These are phyloP conservation scores for Zelostemma sp. DNA, from an alignment of 1,140 invertebrate genomes.

Conservation along the genomic window DNA sequence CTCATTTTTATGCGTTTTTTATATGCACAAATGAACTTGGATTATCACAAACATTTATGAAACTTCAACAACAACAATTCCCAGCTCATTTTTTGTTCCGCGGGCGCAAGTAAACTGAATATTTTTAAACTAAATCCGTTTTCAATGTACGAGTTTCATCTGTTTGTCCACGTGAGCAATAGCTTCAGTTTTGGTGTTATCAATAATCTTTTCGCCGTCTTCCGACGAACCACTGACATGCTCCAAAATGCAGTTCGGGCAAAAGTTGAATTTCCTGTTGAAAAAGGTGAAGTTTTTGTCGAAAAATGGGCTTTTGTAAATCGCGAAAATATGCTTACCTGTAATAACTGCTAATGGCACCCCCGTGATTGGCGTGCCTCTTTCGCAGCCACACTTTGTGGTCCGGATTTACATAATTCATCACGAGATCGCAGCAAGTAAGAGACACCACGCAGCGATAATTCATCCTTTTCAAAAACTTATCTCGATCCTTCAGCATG, in stretches of 20 bases:
- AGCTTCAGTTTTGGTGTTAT: not conserved
- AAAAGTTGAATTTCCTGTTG: slow-evolving; percentile 21
- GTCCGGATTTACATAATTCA: slow-evolving; percentile 44
- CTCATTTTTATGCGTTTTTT: too few species aligned
- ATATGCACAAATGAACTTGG: too few species aligned
- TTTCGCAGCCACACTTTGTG: slow-evolving; percentile 52
- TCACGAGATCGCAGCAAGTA: slow-evolving; percentile 71
- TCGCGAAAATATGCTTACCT: slow-evolving; percentile 21
- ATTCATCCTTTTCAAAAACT: slow-evolving; percentile 68
- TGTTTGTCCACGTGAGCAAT: slow-evolving; percentile 12
- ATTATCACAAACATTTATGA: too few species aligned
- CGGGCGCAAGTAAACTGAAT: not conserved
- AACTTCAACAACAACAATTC: too few species aligned
- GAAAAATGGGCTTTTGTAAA: not conserved
- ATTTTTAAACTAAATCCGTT: not conserved
- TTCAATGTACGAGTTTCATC: slow-evolving; percentile 5
- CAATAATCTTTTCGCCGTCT: slow-evolving; percentile 6
- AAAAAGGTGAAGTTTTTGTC: slow-evolving; percentile 9
- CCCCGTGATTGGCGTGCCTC: slow-evolving; percentile 51
- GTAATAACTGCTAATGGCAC: slow-evolving; percentile 38
- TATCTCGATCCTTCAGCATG: slow-evolving; percentile 65
- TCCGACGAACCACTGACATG: slow-evolving; percentile 3
- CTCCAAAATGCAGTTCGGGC: slow-evolving; percentile 27
- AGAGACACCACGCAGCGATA: slow-evolving; percentile 71
- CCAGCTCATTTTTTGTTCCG: too few species aligned